Conservation (phyloP, 2,113 vertebrate species). For the Isurus oxyrinchus region DNA sequence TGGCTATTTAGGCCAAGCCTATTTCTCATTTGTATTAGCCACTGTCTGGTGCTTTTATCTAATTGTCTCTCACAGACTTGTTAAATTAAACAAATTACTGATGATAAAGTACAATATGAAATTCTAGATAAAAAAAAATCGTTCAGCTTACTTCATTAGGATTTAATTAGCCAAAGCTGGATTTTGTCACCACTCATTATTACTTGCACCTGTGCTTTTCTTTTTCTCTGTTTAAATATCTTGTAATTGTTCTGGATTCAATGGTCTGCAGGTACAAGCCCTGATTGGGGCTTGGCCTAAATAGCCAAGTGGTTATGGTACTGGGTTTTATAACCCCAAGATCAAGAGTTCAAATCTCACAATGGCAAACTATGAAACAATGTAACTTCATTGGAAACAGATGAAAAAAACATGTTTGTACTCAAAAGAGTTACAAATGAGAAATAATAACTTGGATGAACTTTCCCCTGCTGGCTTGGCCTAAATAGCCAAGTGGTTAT, state of each 20-base stretch:
- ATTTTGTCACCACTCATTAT: neutral
- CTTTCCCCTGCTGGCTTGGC: too few species aligned
- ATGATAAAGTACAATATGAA: neutral
- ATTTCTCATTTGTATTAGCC: neutral
- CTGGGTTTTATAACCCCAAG: too few species aligned
- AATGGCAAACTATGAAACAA: too few species aligned
- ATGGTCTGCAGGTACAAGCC: neutral
- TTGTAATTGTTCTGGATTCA: neutral
- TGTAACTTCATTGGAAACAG: too few species aligned
- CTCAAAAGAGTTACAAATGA: too few species aligned
- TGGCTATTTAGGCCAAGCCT: too few species aligned
- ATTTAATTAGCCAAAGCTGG: neutral
- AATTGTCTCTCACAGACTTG: neutral
- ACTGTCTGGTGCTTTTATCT: neutral
- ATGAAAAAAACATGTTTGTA: too few species aligned
- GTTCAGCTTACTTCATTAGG: neutral
- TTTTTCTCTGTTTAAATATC: neutral
- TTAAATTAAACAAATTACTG: neutral
- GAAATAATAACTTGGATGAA: too few species aligned
- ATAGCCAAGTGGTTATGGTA: too few species aligned
- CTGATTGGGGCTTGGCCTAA: too few species aligned
- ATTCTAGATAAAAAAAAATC: neutral
- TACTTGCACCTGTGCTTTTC: neutral
- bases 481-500: too few species aligned
- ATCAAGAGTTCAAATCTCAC: too few species aligned